Conservation (phyloP, 2,113 vertebrate species). For the Scytalopus superciliaris region DNA sequence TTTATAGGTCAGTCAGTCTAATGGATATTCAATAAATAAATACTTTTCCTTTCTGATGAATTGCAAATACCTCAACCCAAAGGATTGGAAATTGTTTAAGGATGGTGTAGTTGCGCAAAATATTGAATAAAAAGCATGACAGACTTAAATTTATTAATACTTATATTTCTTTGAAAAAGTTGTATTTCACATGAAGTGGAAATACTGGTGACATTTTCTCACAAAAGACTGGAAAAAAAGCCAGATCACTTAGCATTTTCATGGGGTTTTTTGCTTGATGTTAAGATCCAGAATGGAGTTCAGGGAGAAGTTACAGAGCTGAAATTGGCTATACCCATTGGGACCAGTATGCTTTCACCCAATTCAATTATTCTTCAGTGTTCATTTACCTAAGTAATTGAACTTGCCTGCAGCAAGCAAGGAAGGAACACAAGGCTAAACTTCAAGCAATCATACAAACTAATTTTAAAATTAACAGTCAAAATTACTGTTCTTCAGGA, state of each 20-base stretch:
- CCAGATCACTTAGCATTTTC: background rate
- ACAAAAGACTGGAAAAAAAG: background rate
- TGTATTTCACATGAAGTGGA: background rate
- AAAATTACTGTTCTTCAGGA: background rate
- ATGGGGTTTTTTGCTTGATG: background rate
- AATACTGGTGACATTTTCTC: background rate
- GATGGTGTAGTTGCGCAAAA: background rate
- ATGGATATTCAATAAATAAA: background rate
- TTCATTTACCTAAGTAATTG: background rate
- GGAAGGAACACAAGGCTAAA: background rate
- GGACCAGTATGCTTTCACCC: background rate
- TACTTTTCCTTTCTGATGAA: background rate
- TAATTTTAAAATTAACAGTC: background rate
- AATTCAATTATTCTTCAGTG: background rate
- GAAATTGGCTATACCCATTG: background rate
- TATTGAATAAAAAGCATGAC: background rate
- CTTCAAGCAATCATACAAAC: background rate
- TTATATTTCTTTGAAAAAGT: background rate
- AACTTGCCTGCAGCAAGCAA: background rate
- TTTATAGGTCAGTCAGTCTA: background rate
- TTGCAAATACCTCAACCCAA: background rate
- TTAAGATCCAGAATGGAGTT: background rate
- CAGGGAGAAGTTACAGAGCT: background rate
- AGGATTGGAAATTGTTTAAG: background rate
- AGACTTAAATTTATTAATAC: background rate